phyloP scores from a whole-genome alignment of 2,797 vertebrate genomes.

The Cephalopachus bancanus region DNA sequence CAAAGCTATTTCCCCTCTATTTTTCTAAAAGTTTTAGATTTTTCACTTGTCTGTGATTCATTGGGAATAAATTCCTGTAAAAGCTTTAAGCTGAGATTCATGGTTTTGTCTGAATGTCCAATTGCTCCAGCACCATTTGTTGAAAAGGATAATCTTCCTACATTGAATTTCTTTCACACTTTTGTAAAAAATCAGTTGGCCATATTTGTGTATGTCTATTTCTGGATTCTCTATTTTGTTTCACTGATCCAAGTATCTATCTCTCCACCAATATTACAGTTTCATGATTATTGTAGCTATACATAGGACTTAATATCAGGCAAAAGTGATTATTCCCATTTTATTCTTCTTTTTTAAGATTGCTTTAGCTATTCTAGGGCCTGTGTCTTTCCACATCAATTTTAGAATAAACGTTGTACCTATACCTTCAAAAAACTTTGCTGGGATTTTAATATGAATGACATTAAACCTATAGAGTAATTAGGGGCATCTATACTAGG shows the following conservation, averaged over 20 bases:
- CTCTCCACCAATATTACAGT: not conserved
- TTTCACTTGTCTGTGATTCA: not conserved
- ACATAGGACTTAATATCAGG: not conserved
- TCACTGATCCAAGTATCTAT: not conserved
- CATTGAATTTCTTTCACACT: conserved; percentile 3
- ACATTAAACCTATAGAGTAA: not conserved
- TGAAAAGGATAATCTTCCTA: not conserved
- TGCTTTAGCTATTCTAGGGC: not conserved
- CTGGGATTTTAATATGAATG: not conserved
- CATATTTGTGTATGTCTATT: conserved; percentile 14
- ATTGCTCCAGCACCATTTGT: not conserved
- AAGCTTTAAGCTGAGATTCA: not conserved
- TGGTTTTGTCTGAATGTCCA: conserved; percentile 9
- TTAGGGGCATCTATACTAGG: not conserved
- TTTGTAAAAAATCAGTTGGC: conserved; percentile 16
- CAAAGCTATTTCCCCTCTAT: not conserved
- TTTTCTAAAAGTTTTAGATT: not conserved
- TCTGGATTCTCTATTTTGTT: not conserved
- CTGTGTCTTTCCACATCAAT: not conserved
- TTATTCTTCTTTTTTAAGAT: not conserved
- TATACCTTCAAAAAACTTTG: not conserved
- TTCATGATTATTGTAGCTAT: not conserved
- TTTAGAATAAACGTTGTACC: not conserved
- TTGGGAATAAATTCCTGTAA: not conserved
- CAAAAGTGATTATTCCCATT: not conserved